phyloP scores from a whole-genome alignment of 2,888 invertebrate genomes.

The Leptopilina syphax region DNA sequence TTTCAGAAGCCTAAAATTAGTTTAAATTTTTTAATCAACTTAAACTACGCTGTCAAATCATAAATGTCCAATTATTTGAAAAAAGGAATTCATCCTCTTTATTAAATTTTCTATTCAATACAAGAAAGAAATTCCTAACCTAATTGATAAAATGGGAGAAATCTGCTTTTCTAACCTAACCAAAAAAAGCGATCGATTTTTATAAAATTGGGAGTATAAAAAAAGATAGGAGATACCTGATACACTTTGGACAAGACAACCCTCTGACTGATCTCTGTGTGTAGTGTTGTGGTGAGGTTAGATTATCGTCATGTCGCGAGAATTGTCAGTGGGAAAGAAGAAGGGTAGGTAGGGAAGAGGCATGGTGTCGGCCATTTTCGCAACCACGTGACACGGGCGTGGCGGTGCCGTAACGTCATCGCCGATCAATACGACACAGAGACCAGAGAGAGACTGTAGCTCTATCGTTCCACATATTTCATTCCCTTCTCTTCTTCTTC shows the following conservation, averaged over 20 bases:
- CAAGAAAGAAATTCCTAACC: no score
- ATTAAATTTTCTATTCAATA: no score
- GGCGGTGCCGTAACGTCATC: slow-evolving; percentile 75
- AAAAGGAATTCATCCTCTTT: no score
- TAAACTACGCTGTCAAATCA: no score
- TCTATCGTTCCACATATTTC: slow-evolving; percentile 60
- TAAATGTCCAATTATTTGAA: no score
- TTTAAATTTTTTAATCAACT: no score
- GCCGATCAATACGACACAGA: slow-evolving; percentile 72
- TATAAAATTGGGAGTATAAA: neutral
- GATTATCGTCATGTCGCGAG: slow-evolving; percentile 45
- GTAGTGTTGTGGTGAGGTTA: slow-evolving; percentile 55
- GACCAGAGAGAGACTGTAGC: slow-evolving; percentile 52
- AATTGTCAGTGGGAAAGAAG: slow-evolving; percentile 25
- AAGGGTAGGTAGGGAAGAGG: slow-evolving; percentile 16
- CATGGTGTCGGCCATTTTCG: slow-evolving; percentile 68
- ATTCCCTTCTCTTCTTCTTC: slow-evolving; percentile 45
- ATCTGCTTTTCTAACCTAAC: neutral
- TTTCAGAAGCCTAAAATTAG: no score
- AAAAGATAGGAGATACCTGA: neutral
- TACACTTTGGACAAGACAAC: neutral
- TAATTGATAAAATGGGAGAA: neutral
- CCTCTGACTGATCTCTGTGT: slow-evolving; percentile 43
- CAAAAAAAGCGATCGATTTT: neutral
- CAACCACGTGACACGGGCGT: slow-evolving; percentile 75